phyloP scores from a whole-genome alignment of 2,113 vertebrate species.

The Polypterus senegalus region DNA sequence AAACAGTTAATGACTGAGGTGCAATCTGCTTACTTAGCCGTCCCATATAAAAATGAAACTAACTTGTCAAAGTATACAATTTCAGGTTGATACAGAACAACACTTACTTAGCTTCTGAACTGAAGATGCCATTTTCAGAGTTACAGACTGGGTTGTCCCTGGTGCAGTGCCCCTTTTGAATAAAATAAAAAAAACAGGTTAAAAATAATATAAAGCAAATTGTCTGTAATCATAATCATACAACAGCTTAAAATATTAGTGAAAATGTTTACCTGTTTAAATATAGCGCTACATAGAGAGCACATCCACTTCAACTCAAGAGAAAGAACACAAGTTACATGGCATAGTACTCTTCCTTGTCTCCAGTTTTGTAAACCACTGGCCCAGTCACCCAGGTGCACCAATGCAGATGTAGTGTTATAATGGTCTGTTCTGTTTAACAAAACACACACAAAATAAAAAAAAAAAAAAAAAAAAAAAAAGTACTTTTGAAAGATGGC shows the following conservation, averaged over 20 bases:
- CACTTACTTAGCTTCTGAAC: constrained; percentile 48
- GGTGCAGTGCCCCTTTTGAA: constrained; percentile 32
- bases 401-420: constrained; percentile 16
- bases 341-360: constrained; percentile 37
- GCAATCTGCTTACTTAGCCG: too few species aligned
- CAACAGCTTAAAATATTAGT: background rate
- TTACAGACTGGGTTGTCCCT: constrained; percentile 30
- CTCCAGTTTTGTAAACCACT: too few species aligned
- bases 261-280: constrained; percentile 40
- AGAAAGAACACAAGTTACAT: constrained; percentile 41
- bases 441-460: constrained; percentile 20
- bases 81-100: background rate
- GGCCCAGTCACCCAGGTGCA: constrained; percentile 33
- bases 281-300: constrained; percentile 42
- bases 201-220: background rate
- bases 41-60: too few species aligned
- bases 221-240: background rate
- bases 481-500: too few species aligned
- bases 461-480: background rate
- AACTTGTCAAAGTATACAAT: background rate
- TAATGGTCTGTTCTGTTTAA: constrained; percentile 14
- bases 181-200: constrained; percentile 10
- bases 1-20: too few species aligned
- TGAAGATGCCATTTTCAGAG: constrained; percentile 39
- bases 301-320: constrained; percentile 45